Evolutionary conservation across 2,888 invertebrate genomes (phyloP), one percentile per base, ranked within the genome.

Genomic region (Orthosia gracilis): DNA sequence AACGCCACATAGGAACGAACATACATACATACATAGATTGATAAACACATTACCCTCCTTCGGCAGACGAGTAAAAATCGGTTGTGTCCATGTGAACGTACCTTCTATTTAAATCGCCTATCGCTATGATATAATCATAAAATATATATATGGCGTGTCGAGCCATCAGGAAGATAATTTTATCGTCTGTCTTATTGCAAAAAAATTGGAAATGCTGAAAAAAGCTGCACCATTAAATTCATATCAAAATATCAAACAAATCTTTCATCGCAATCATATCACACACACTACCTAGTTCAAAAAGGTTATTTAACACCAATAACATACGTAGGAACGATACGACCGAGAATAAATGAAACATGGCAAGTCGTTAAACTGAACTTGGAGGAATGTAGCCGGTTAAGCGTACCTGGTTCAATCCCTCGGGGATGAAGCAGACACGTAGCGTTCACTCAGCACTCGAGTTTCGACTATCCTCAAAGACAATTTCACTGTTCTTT

Each of bases 401-500:
- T 94, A 94, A 92, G 92, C 92, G 89, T 87, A 88, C 87, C 85
- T 84, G 78, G 85, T 77, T 82, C 88, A 89, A 90, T 92, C 94
- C 92, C 93, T 23, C 11, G 91, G 91, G 95, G 94, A 93, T 91
- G 87, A 82, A 74, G 78, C 84, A 88, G 91, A 93, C 95, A 94
- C 94, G 94, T 94, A 92, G 85, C 90, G 92, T 93, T 92, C 92
- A 91, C 90, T 93, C 93, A 93, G 94, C 93, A 92, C 90, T 91
- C 89, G 88, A 91, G 91, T 91, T 90, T 89, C 90, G 89, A 86
- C 91, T 91, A 92, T 91, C 92, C 92, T 92, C 91, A 91, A 92
- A 94, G 93, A 94, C 93, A 93, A 94, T 94, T 94, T 90, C 88
- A 89, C 88, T 92, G 91, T 92, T 92, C 91, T 91, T 92, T 92